Base-by-base conservation (phyloP, 2,797 vertebrate species). In the Pseudomugil gertrudae region DNA sequence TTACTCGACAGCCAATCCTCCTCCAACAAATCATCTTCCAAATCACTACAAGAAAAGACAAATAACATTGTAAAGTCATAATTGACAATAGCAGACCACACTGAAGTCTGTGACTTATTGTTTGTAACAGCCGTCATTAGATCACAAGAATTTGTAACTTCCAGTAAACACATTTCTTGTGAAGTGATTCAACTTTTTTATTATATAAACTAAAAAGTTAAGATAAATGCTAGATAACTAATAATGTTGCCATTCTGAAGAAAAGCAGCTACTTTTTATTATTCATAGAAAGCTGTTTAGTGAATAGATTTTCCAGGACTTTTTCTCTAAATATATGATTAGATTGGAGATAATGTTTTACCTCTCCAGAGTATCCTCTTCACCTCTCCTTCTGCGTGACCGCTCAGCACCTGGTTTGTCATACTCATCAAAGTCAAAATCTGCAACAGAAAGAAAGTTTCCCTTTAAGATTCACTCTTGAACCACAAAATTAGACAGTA, bases 371-470 rank as follows among this genome's bases (percentile, higher is more conserved):
- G 97, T 95, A 2, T 94, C 91, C 0, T 97, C 95, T 57, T 92
- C 92, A 0, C 96, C 95, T 92, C 97, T 95, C 80, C 96, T 95
- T 77, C 97, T 94, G 90, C 97, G 96, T 72, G 95, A 98, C 43
- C 97, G 94, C 89, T 99, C 97, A 9, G 97, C 95, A 70, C 97
- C 98, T 15, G 98, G 98, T 88, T 99, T 99, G 90, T 98, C 95
- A 88, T 97, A 97, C 68, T 97, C 95, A 89, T 95, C 96, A 89
- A 98, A 98, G 86, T 96, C 95, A 80, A 95, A 96, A 89, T 97
- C 98, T 99, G 92, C 32, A 85, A 87, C 24, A 85, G 8, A 79
- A 71, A 76, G 26, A 35, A 0, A 21, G 0, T 15, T 59, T 66
- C 66, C 14, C n/a, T 67, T 35, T 7, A 29, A 66, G 0, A 62